phyloP scores from a whole-genome alignment of 2,888 invertebrate species.

The Drosophila gaucha region DNA sequence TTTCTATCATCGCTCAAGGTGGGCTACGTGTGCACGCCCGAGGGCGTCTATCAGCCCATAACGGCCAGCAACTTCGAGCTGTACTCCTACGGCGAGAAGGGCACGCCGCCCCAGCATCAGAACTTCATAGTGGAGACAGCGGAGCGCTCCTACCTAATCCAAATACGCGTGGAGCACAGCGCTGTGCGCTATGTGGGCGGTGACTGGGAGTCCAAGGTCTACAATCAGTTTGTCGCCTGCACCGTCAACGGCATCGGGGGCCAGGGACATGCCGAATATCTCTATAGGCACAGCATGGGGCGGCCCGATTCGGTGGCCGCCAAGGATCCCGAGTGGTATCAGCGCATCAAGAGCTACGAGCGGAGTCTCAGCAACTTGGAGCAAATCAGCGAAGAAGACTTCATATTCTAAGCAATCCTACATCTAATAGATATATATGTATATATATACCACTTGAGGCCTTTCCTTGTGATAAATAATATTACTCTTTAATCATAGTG shows the following conservation, averaged over 20 bases:
- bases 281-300: slow-evolving; percentile 87
- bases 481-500: not conserved
- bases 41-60: slow-evolving; percentile 86
- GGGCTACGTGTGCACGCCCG: slow-evolving; percentile 87
- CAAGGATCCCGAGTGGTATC: slow-evolving; percentile 87
- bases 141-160: slow-evolving; percentile 86
- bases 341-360: slow-evolving; percentile 83
- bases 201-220: slow-evolving; percentile 89
- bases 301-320: slow-evolving; percentile 85
- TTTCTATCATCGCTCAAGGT: slow-evolving; percentile 87
- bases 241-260: slow-evolving; percentile 87
- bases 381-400: slow-evolving; percentile 57
- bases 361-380: slow-evolving; percentile 66
- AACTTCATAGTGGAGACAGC: slow-evolving; percentile 88
- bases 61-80: slow-evolving; percentile 88
- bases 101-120: slow-evolving; percentile 87
- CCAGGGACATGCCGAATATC: slow-evolving; percentile 90
- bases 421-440: not conserved
- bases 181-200: slow-evolving; percentile 88
- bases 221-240: slow-evolving; percentile 87
- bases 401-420: slow-evolving; percentile 48
- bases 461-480: slow-evolving; percentile 34
- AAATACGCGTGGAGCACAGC: slow-evolving; percentile 87
- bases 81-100: slow-evolving; percentile 89
- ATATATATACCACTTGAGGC: not conserved